A percentile compares a stretch with the other conserved stretches of the same genome.
Evolutionary conservation across 2,888 invertebrate genomes (phyloP).

Genomic region (Rapana venosa): DNA sequence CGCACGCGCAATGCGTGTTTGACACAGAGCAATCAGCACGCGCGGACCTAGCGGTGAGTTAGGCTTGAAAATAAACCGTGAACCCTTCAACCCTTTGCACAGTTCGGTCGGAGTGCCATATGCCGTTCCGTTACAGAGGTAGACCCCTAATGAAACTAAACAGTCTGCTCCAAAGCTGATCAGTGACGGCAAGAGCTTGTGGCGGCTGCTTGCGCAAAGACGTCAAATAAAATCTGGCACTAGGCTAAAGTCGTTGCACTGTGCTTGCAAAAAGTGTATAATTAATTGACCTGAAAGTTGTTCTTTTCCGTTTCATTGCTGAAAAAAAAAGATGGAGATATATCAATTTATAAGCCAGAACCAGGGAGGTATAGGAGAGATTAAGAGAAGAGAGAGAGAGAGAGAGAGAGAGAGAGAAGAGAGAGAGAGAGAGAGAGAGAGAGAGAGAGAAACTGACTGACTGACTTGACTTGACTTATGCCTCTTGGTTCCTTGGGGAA

Average conservation of each 20-base stretch:
- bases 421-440: conserved; percentile 11
- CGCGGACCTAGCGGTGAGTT: conserved; percentile 15
- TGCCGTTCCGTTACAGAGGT: not conserved
- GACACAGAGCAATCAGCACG: conserved; percentile 27
- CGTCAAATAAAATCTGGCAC: conserved; percentile 1
- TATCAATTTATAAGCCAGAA: not conserved
- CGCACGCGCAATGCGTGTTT: conserved; percentile 25
- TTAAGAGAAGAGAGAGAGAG: conserved; percentile 29
- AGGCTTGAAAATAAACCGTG: conserved; percentile 7
- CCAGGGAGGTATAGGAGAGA: not conserved
- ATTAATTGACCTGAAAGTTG: not conserved
- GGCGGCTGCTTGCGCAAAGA: not conserved
- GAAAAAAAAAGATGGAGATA: not conserved
- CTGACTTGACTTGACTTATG: too few relatives aligned
- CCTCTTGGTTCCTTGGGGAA: too few relatives aligned
- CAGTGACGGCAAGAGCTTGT: not conserved
- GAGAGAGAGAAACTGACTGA: not conserved
- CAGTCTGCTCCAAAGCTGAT: not conserved
- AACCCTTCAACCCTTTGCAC: not conserved
- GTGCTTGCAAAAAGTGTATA: not conserved
- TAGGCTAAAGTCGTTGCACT: not conserved
- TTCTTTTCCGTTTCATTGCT: not conserved
- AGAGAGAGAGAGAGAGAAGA: conserved; percentile 23
- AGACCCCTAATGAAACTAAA: conserved; percentile 4
- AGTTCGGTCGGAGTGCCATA: not conserved